Conservation (phyloP, 2,888 invertebrate genomes). For the Oxystoma pomonae region DNA sequence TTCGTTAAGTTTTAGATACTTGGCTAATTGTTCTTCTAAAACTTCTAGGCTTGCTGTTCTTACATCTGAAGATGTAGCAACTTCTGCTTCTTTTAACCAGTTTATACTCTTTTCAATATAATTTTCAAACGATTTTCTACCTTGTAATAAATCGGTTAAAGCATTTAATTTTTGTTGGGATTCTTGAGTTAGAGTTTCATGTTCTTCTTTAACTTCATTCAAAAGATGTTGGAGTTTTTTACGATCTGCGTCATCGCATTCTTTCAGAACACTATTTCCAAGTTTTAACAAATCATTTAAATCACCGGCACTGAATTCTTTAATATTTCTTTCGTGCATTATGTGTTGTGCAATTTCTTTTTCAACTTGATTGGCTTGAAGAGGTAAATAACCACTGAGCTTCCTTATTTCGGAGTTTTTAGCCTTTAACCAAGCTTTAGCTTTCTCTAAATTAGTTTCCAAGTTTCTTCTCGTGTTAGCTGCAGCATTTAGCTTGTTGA, state of each 20-base stretch:
- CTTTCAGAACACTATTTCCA: conserved; percentile 71
- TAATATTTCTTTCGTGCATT: conserved; percentile 70
- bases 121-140: conserved; percentile 76
- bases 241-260: conserved; percentile 71
- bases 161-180: conserved; percentile 68
- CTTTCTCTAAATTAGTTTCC: conserved; percentile 73
- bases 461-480: conserved; percentile 71
- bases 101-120: conserved; percentile 76
- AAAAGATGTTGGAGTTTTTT: conserved; percentile 62
- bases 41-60: conserved; percentile 76
- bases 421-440: conserved; percentile 74
- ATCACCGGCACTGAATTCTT: conserved; percentile 70
- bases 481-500: conserved; percentile 65
- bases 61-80: conserved; percentile 76
- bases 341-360: conserved; percentile 74
- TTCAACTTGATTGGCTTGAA: conserved; percentile 79
- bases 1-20: conserved; percentile 74
- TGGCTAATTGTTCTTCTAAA: conserved; percentile 81
- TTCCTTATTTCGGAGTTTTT: conserved; percentile 74
- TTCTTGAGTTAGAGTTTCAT: conserved; percentile 68
- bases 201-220: conserved; percentile 66
- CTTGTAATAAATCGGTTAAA: conserved; percentile 68
- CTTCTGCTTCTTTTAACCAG: conserved; percentile 90
- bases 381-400: conserved; percentile 69
- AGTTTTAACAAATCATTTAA: conserved; percentile 73